Conservation (phyloP, 2,888 invertebrate genomes). For the Actias luna region DNA sequence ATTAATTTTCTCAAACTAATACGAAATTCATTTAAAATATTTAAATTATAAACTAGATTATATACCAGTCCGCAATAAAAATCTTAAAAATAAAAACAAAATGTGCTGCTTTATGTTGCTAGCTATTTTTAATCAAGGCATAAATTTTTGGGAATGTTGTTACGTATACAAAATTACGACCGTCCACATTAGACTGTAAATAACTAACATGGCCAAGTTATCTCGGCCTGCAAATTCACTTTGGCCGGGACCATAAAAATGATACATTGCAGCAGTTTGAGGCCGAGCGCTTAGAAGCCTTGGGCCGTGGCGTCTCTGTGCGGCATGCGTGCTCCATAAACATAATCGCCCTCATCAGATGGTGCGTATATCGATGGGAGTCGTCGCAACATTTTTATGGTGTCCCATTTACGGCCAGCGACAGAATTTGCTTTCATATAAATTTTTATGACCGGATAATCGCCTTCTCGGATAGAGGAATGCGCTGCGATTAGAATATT, state of each 20-base stretch:
- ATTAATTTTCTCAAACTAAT: no score
- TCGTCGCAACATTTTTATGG: constrained; percentile 53
- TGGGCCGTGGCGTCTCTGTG: constrained; percentile 50
- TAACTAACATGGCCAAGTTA: constrained; percentile 71
- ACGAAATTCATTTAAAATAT: background rate
- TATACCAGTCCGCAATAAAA: background rate
- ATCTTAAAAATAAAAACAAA: background rate
- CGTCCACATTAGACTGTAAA: constrained; percentile 45
- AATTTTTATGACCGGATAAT: constrained; percentile 55
- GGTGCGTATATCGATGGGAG: constrained; percentile 57
- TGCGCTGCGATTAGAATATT: constrained; percentile 29
- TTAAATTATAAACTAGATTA: background rate
- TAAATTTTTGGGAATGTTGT: constrained; percentile 14
- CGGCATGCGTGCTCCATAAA: constrained; percentile 64
- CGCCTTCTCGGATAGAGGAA: constrained; percentile 40
- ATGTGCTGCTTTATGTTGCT: background rate
- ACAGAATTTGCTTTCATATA: constrained; percentile 62
- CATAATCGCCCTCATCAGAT: constrained; percentile 73
- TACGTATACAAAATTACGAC: constrained; percentile 14
- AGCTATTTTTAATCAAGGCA: background rate
- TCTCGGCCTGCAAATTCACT: constrained; percentile 76
- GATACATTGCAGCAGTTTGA: constrained; percentile 68
- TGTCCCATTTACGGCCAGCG: constrained; percentile 58
- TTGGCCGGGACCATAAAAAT: constrained; percentile 73
- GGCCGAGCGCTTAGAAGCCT: constrained; percentile 58